Base-by-base conservation (phyloP, 1,140 invertebrate genomes). In the Drosophila leontia region DNA sequence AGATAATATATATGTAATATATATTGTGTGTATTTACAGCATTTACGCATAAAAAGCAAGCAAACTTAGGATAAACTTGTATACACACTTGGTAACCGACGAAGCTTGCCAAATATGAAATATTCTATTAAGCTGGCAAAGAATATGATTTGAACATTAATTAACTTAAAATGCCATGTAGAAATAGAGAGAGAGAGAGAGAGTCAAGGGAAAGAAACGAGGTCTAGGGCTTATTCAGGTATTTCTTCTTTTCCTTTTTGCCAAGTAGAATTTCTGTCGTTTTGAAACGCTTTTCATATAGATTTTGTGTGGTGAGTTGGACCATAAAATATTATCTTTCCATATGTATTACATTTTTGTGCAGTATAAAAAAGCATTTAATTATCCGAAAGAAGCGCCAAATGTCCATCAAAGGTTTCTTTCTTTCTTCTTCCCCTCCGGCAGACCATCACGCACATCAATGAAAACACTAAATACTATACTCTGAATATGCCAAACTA, bases 261-360 rank as follows among this genome's bases (percentile, higher is more conserved):
- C 17, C n/a, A 58, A 34, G 50, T 35, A 32, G 12, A 23, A 29
- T 37, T 60, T 56, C 19, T 15, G 39, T 45, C 45, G 39, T 55
- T 51, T 57, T 51, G 29, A 41, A 71, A 53, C 50, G 50, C 56
- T 51, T 65, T 44, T 62, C n/a, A 29, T 44, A 47, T 70, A 45
- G 75, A 91, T 91, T 91, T 91, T 91, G 90, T 91, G 90, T 91
- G 90, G 82, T 87, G 90, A 91, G 90, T 91, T 86, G 65, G 53
- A 70, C 65, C 17, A 57, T 68, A 47, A 39, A 59, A 59, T 45
- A 51, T 57, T 35, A 13, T 42, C 51, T 47, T 35, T 45, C 17
- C 34, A 35, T 19, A 53, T 56, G 23, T 41, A 72, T 37, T 45
- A 48, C 42, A 53, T 4, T 32, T 55, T 37, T 41, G 80, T 78